Evolutionary conservation across 1,140 invertebrate species (phyloP), one percentile per base, ranked within the genome.

Genomic region (Drosophila kikkawai): DNA sequence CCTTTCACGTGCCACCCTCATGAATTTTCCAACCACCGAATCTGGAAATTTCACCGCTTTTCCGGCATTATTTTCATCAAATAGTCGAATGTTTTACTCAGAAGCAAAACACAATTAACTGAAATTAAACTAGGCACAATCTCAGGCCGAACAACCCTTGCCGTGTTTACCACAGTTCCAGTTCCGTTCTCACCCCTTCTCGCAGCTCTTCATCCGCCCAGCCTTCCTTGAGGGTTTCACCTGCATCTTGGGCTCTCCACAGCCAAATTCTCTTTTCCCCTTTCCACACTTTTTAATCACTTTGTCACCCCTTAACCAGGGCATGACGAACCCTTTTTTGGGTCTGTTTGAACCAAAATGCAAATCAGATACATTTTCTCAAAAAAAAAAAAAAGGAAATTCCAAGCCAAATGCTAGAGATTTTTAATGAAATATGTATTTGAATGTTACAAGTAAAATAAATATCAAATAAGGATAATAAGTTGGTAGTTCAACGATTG

Each of bases 81-180:
- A 88, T 81, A 73, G 64, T 80, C 69, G 41, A 87, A 79, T 84
- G 85, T 84, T 88, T 84, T 88, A 61, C 78, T 75, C 69, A 64
- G 74, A 84, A 75, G 75, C 60, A 78, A 84, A 88, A 79, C 86
- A 90, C 82, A 90, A 90, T 90, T 90, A 90, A 90, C 85, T 90
- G 75, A 90, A 90, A 90, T 90, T 90, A 90, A 90, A 90, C 83
- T 85, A 90, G 74, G 81, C 78, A 80, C 64, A 70, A 82, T 68
- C 61, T 68, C 70, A 61, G 58, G 17, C 41, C 34, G 65, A 90
- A 67, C 85, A 84, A 90, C 84, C 85, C 80, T 79, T 79, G 68
- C 67, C 53, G 66, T 42, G 57, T 47, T 66, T 42, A 57, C 68
- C 47, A 42, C 66, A 50, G 41, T 44, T 59, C 58, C 53, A 41